These are phyloP conservation scores for Vidua chalybeata DNA, from an alignment of 2,113 vertebrate species.

Conservation along the genomic window DNA sequence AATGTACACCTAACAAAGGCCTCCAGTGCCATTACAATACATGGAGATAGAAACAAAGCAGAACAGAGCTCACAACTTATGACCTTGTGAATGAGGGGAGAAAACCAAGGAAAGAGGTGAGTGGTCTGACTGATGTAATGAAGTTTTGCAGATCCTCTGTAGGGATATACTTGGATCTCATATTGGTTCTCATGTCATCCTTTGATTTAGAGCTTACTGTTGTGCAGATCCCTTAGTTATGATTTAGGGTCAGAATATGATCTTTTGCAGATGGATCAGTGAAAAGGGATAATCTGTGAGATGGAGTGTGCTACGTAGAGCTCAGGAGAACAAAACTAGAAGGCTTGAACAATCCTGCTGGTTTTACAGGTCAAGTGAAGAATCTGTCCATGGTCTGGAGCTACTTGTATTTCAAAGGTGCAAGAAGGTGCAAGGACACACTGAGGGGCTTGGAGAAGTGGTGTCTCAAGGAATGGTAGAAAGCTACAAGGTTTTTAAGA, in stretches of 20 bases:
- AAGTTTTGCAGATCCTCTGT: not conserved
- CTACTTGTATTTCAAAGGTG: not conserved
- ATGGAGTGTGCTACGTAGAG: not conserved
- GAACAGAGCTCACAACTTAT: not conserved
- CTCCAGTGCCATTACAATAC: accelerated
- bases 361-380: not conserved
- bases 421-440: not conserved
- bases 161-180: not conserved
- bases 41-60: not conserved
- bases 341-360: not conserved
- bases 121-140: not conserved
- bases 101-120: not conserved
- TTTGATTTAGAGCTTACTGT: not conserved
- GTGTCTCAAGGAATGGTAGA: not conserved
- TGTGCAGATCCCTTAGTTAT: not conserved
- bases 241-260: not conserved
- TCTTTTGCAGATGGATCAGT: not conserved
- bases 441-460: not conserved
- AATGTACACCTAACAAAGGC: not conserved
- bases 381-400: not conserved
- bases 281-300: not conserved
- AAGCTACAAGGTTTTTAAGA: not conserved
- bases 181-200: not conserved
- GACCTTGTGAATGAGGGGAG: not conserved
- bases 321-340: not conserved